These are phyloP conservation scores for Oophaga sylvatica DNA, from an alignment of 2,797 vertebrate species.

Conservation along the genomic window DNA sequence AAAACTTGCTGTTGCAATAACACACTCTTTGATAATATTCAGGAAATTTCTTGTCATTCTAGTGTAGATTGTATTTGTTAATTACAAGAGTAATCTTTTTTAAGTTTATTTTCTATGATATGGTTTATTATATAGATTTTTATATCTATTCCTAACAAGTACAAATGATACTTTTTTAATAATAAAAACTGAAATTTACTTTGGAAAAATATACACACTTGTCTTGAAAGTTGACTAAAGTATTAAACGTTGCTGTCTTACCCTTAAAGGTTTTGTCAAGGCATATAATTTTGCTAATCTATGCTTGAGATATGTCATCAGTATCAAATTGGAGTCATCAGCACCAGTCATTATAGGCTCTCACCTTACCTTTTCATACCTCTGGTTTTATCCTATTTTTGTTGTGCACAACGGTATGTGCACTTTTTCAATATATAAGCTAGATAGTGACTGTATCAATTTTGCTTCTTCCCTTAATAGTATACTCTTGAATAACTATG, in stretches of 20 bases:
- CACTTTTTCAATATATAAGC: no score
- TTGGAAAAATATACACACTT: background rate
- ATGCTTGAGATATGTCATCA: no score
- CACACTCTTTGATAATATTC: background rate
- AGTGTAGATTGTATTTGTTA: background rate
- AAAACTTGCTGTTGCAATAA: background rate
- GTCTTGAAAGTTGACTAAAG: background rate
- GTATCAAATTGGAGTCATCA: no score
- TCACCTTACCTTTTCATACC: no score
- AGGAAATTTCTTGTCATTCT: background rate
- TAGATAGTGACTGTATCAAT: no score
- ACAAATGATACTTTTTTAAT: background rate
- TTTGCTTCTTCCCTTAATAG: no score
- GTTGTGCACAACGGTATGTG: no score
- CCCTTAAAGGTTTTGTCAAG: no score
- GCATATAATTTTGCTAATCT: no score
- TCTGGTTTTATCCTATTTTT: no score
- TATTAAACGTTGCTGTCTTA: background rate
- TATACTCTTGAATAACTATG: no score
- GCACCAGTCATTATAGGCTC: no score
- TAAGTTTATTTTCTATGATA: background rate
- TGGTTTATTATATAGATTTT: background rate
- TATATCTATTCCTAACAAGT: background rate
- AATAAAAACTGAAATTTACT: background rate
- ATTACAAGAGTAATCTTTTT: background rate